phyloP scores from a whole-genome alignment of 92 coral and sea anemone genomes.

The Paramuricea clavata region DNA sequence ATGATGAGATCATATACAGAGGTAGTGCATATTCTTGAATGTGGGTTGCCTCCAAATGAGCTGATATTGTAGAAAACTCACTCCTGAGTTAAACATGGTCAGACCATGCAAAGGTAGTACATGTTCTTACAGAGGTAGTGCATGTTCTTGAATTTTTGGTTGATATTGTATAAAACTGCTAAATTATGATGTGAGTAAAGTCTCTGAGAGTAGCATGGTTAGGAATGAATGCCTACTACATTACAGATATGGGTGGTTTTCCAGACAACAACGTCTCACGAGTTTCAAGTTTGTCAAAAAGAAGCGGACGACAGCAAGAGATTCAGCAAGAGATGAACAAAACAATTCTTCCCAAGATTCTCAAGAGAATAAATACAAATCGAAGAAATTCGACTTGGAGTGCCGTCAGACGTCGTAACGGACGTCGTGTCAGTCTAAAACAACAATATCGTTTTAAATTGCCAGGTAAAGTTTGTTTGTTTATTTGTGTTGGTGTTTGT shows the following conservation, averaged over 20 bases:
- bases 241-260: background rate
- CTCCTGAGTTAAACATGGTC: background rate
- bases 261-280: background rate
- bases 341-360: slow-evolving; percentile 12
- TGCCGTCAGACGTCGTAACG: background rate
- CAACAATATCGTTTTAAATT: background rate
- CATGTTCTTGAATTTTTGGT: no score
- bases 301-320: background rate
- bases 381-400: background rate
- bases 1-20: no score
- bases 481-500: no score
- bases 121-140: no score
- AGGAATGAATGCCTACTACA: no score
- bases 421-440: background rate
- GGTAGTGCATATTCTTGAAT: background rate
- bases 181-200: no score
- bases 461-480: slow-evolving; percentile 35
- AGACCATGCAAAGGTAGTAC: no score
- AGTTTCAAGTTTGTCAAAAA: background rate
- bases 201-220: no score
- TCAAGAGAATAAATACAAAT: background rate
- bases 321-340: background rate
- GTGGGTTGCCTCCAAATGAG: background rate
- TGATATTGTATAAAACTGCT: no score
- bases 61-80: background rate